A percentile compares a stretch with the other conserved stretches of the same genome.
These are phyloP conservation scores for Trachymyrmex septentrionalis DNA, from an alignment of 1,140 invertebrate species.

Conservation along the genomic window DNA sequence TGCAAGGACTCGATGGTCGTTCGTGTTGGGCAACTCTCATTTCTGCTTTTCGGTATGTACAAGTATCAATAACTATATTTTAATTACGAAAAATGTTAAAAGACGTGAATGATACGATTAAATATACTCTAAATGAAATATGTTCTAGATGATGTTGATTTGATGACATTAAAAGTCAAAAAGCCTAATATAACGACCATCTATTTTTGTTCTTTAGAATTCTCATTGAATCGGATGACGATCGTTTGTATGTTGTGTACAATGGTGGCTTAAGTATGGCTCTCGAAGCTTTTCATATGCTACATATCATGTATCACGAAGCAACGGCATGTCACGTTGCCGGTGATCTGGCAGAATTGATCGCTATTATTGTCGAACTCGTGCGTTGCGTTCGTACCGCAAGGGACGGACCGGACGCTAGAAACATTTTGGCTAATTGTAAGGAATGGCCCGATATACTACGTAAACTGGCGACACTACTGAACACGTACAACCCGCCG, in stretches of 20 bases:
- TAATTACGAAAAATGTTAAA: not conserved
- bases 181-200: not conserved
- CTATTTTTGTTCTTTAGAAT: constrained; percentile 87
- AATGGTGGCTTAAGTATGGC: constrained; percentile 95
- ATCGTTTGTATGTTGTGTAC: constrained; percentile 94
- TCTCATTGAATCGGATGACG: constrained; percentile 95
- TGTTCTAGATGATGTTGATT: not conserved
- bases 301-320: constrained; percentile 98
- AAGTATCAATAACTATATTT: constrained; percentile 3
- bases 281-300: constrained; percentile 95
- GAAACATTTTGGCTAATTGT: constrained; percentile 88
- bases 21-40: constrained; percentile 96
- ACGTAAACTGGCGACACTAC: constrained; percentile 93
- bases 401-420: constrained; percentile 89
- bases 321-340: constrained; percentile 95
- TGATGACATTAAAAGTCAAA: not conserved
- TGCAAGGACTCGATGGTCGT: constrained; percentile 93
- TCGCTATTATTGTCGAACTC: constrained; percentile 92
- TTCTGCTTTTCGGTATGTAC: constrained; percentile 89
- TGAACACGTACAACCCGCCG: constrained; percentile 96
- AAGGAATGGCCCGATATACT: constrained; percentile 96
- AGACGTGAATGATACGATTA: not conserved
- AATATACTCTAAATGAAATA: not conserved
- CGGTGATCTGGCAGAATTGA: constrained; percentile 93
- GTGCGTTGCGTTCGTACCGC: constrained; percentile 90